These are phyloP conservation scores for Ciconia stormi DNA, from an alignment of 2,113 vertebrate genomes.

Conservation along the genomic window DNA sequence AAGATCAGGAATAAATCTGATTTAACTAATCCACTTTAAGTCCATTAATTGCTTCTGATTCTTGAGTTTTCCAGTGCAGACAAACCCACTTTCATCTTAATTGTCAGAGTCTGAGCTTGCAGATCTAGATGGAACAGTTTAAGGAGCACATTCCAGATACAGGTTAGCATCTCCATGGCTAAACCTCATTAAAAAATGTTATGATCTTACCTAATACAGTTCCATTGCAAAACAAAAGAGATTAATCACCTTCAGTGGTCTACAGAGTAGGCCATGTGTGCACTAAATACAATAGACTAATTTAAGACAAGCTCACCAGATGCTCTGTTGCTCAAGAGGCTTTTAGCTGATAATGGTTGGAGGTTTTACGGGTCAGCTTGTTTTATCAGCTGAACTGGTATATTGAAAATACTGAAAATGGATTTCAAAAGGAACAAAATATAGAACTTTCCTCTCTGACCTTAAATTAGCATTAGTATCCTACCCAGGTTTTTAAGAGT, in stretches of 20 bases:
- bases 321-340: background rate
- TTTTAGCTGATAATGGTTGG: background rate
- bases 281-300: background rate
- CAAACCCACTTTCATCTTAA: background rate
- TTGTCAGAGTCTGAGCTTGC: background rate
- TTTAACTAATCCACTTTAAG: conserved; percentile 48
- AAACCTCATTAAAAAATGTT: background rate
- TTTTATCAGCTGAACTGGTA: background rate
- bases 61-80: background rate
- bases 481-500: background rate
- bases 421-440: background rate
- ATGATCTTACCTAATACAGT: background rate
- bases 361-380: background rate
- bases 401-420: background rate
- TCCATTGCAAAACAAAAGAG: background rate
- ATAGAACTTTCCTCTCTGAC: background rate
- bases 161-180: background rate
- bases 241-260: background rate
- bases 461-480: background rate
- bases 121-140: background rate
- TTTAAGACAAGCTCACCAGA: background rate
- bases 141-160: background rate
- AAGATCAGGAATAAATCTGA: conserved; percentile 44
- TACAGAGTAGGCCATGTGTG: background rate
- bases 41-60: conserved; percentile 31